These are phyloP conservation scores for Benitochromis conjunctus DNA, from an alignment of 2,113 vertebrate species.

Conservation along the genomic window DNA sequence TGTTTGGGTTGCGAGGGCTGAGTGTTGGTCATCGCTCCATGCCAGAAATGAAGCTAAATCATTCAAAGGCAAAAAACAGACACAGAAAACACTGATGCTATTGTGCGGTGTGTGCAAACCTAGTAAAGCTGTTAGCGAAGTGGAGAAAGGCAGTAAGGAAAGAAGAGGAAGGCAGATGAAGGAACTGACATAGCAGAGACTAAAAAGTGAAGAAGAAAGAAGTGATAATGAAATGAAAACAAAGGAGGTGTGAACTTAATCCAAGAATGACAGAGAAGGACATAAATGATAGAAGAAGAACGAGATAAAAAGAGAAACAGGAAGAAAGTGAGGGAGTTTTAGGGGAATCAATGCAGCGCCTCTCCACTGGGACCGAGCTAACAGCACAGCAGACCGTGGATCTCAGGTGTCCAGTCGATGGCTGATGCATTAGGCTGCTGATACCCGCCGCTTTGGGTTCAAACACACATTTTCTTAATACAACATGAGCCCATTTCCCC, in stretches of 20 bases:
- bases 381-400: constrained; percentile 48
- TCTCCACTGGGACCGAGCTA: constrained; percentile 54
- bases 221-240: constrained; percentile 13
- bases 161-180: constrained; percentile 38
- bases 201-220: constrained; percentile 11
- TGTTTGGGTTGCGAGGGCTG: constrained; percentile 56
- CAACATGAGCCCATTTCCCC: constrained; percentile 79
- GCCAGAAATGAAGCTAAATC: constrained; percentile 56
- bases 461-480: constrained; percentile 84
- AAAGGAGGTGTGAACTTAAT: constrained; percentile 33
- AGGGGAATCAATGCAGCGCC: constrained; percentile 58
- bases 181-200: not conserved
- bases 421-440: constrained; percentile 79
- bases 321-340: constrained; percentile 35
- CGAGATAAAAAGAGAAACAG: constrained; percentile 2
- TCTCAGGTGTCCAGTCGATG: constrained; percentile 81
- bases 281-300: not conserved
- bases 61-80: constrained; percentile 37
- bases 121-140: not conserved
- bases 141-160: constrained; percentile 1
- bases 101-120: constrained; percentile 50
- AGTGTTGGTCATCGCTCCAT: constrained; percentile 47
- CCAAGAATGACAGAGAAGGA: not conserved
- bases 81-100: constrained; percentile 60
- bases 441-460: constrained; percentile 75